Conservation (phyloP, 2,888 invertebrate genomes). For the Tuberolachnus salignus region DNA sequence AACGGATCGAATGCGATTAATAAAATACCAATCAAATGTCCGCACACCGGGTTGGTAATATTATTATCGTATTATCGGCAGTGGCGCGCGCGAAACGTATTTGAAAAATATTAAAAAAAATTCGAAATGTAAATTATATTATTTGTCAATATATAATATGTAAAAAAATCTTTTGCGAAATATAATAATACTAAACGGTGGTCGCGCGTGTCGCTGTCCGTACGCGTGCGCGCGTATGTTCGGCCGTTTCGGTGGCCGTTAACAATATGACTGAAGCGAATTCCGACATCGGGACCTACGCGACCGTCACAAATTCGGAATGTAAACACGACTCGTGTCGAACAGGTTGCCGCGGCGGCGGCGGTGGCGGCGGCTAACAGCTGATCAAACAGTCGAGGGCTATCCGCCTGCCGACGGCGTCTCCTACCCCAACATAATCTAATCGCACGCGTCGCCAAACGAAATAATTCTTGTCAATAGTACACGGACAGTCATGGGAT, state of each 20-base stretch:
- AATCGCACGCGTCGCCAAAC: too few species aligned
- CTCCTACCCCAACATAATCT: too few species aligned
- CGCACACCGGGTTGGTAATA: background rate
- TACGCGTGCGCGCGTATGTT: background rate
- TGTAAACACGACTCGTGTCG: too few species aligned
- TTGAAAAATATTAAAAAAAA: background rate
- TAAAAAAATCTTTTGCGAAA: background rate
- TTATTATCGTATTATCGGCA: background rate
- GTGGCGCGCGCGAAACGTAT: background rate
- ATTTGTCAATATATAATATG: background rate
- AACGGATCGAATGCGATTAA: too few species aligned
- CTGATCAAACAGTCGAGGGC: too few species aligned
- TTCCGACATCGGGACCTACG: background rate
- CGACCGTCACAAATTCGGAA: background rate
- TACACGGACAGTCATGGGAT: too few species aligned
- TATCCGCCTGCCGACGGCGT: too few species aligned
- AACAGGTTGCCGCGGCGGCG: background rate
- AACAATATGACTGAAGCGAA: conserved; percentile 18
- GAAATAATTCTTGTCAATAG: too few species aligned
- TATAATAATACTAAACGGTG: background rate
- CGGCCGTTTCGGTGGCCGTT: conserved; percentile 19
- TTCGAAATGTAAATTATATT: background rate
- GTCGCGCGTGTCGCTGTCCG: background rate
- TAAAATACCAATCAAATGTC: too few species aligned
- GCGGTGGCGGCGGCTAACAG: too few species aligned